Conservation (phyloP, 2,797 vertebrate species). For the Lepus townsendii region DNA sequence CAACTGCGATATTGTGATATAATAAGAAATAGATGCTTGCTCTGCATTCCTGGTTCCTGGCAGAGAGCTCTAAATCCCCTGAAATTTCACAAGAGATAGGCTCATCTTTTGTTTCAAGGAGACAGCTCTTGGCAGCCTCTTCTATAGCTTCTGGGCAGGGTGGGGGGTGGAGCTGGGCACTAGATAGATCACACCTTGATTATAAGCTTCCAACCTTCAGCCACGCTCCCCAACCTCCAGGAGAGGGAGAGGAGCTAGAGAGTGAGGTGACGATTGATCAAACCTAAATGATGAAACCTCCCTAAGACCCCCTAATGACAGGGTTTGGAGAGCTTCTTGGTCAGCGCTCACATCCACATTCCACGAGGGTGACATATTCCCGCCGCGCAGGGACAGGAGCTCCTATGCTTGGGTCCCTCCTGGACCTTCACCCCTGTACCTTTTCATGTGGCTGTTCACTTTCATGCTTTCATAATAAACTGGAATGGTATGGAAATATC, state of each 20-base stretch:
- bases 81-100: slow-evolving; percentile 15
- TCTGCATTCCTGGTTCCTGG: slow-evolving; percentile 24
- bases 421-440: not conserved
- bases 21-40: slow-evolving; percentile 40
- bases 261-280: not conserved
- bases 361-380: not conserved
- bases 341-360: not conserved
- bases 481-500: not conserved
- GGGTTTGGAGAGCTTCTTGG: not conserved
- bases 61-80: not conserved
- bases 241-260: not conserved
- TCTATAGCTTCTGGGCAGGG: not conserved
- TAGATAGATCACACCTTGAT: slow-evolving; percentile 3
- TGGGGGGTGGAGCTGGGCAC: not conserved
- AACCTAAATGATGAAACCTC: not conserved
- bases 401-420: not conserved
- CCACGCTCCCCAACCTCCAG: not conserved
- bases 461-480: not conserved
- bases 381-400: not conserved
- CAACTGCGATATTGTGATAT: slow-evolving; percentile 36
- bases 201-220: not conserved
- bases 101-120: slow-evolving; percentile 38
- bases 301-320: not conserved
- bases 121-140: not conserved
- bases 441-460: not conserved